A percentile compares a stretch with the other conserved stretches of the same genome.
phyloP scores from a whole-genome alignment of 2,797 vertebrate species.

The Sebastes nivosus region DNA sequence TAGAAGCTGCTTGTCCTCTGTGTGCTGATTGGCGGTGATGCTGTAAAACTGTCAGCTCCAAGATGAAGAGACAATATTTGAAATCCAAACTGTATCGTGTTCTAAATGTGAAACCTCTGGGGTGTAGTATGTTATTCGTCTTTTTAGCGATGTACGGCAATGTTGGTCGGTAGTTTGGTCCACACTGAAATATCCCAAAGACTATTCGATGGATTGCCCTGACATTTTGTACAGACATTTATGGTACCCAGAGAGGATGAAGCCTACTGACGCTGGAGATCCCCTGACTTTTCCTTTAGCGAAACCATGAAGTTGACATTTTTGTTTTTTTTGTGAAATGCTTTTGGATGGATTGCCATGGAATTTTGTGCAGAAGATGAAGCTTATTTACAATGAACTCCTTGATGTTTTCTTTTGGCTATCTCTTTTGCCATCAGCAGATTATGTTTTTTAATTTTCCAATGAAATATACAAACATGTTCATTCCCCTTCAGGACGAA shows the following conservation, averaged over 20 bases:
- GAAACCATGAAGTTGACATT: no score
- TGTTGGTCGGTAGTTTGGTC: background rate
- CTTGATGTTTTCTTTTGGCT: background rate
- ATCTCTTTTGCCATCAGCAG: background rate
- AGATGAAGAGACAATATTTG: constrained; percentile 55
- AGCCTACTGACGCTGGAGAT: background rate
- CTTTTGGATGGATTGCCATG: background rate
- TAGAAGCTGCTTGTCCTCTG: constrained; percentile 49
- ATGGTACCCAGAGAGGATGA: background rate
- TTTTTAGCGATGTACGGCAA: constrained; percentile 1
- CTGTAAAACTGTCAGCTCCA: constrained; percentile 54
- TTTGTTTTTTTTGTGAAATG: no score
- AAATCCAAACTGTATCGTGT: constrained; percentile 28
- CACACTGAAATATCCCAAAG: background rate
- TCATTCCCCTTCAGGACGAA: background rate
- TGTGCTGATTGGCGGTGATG: constrained; percentile 38
- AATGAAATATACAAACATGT: background rate
- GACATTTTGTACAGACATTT: constrained; percentile 1
- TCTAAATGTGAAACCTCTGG: constrained; percentile 50
- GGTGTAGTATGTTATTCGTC: constrained; percentile 12
- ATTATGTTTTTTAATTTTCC: background rate
- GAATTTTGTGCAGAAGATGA: background rate
- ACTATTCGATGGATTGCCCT: background rate
- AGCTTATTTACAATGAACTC: background rate
- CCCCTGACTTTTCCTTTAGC: background rate